phyloP scores from a whole-genome alignment of 2,797 vertebrate species.

The Momotus momota region DNA sequence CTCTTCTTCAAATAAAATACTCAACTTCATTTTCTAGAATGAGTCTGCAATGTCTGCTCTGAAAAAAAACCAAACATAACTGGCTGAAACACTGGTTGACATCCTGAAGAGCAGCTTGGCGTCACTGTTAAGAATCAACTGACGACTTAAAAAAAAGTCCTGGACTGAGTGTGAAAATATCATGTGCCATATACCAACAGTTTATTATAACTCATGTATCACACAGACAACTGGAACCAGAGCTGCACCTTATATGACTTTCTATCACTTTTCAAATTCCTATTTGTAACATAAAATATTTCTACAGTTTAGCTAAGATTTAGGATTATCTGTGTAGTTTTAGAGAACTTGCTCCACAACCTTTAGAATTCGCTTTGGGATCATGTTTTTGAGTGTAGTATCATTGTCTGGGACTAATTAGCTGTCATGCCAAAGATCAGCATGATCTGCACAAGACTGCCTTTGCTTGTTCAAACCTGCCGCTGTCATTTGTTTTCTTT shows the following conservation, averaged over 20 bases:
- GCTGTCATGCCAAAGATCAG: background rate
- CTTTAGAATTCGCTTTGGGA: background rate
- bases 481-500: background rate
- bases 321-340: background rate
- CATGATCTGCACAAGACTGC: background rate
- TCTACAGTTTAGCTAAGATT: background rate
- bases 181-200: background rate
- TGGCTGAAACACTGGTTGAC: background rate
- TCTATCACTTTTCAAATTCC: background rate
- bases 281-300: background rate
- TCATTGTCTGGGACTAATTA: background rate
- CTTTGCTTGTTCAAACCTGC: background rate
- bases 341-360: background rate
- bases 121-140: background rate
- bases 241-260: background rate
- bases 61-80: background rate
- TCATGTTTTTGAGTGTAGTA: background rate
- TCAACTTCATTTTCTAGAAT: background rate
- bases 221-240: background rate
- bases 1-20: background rate
- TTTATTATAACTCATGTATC: background rate
- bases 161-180: background rate
- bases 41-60: background rate
- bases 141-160: background rate
- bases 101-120: background rate